phyloP scores from a whole-genome alignment of 2,797 vertebrate species.

The Anguilla anguilla region DNA sequence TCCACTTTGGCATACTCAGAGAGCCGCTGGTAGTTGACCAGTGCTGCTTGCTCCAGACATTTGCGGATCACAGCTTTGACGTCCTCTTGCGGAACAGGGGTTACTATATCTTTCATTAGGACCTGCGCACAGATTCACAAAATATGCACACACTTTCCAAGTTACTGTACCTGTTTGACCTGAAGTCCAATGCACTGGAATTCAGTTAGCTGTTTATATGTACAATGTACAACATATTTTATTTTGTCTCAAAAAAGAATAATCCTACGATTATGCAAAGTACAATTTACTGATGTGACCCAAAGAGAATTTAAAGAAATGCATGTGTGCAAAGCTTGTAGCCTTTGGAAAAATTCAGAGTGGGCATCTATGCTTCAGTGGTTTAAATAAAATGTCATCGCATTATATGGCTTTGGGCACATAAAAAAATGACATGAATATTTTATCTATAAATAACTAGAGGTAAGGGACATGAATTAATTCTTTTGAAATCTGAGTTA shows the following conservation, averaged over 20 bases:
- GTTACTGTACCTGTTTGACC: not conserved
- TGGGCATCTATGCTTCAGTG: not conserved
- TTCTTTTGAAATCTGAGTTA: not conserved
- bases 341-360: not conserved
- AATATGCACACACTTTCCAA: not conserved
- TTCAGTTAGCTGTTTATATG: not conserved
- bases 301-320: not conserved
- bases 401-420: constrained; percentile 6
- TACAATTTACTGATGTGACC: not conserved
- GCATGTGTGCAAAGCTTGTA: not conserved
- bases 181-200: not conserved
- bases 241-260: not conserved
- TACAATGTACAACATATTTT: not conserved
- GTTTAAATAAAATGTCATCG: constrained; percentile 6
- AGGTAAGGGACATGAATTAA: not conserved
- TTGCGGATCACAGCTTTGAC: constrained; percentile 94
- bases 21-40: constrained; percentile 95
- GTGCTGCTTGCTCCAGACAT: constrained; percentile 96
- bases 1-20: constrained; percentile 99
- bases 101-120: constrained; percentile 98
- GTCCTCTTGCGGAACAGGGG: constrained; percentile 92
- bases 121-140: constrained; percentile 69
- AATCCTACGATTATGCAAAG: not conserved
- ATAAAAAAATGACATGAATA: constrained; percentile 11
- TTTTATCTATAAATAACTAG: constrained; percentile 20